These are phyloP conservation scores for Acrobasis repandana DNA, from an alignment of 2,888 invertebrate species.

Conservation along the genomic window DNA sequence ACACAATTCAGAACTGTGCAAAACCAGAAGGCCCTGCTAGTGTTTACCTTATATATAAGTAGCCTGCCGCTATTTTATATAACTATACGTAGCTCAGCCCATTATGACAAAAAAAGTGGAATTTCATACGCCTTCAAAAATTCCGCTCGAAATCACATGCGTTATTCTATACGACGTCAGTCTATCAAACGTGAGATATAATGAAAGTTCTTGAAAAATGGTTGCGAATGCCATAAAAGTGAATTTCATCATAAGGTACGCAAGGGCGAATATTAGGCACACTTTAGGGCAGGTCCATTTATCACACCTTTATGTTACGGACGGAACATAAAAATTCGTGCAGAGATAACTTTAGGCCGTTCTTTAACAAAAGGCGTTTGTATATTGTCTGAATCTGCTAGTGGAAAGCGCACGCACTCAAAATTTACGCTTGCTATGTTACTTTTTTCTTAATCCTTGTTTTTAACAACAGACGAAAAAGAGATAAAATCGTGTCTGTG, in stretches of 20 bases:
- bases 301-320: slow-evolving; percentile 45
- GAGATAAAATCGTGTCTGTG: too few species aligned
- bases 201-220: slow-evolving; percentile 43
- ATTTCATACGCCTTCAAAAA: not conserved
- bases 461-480: too few species aligned
- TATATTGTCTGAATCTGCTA: not conserved
- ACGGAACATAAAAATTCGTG: slow-evolving; percentile 38
- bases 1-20: too few species aligned
- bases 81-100: too few species aligned
- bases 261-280: slow-evolving; percentile 41
- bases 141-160: not conserved
- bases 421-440: too few species aligned
- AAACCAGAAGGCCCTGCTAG: too few species aligned
- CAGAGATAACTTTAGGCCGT: slow-evolving; percentile 28
- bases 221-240: slow-evolving; percentile 35
- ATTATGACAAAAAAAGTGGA: too few species aligned
- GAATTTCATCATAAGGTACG: slow-evolving; percentile 40
- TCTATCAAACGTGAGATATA: slow-evolving; percentile 38
- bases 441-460: too few species aligned
- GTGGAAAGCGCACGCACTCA: not conserved
- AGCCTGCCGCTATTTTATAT: too few species aligned
- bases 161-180: slow-evolving; percentile 22
- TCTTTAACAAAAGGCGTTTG: slow-evolving; percentile 4
- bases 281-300: slow-evolving; percentile 41
- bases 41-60: too few species aligned